Base-by-base conservation (phyloP, 2,113 vertebrate genomes). In the Seriola aureovittata region DNA sequence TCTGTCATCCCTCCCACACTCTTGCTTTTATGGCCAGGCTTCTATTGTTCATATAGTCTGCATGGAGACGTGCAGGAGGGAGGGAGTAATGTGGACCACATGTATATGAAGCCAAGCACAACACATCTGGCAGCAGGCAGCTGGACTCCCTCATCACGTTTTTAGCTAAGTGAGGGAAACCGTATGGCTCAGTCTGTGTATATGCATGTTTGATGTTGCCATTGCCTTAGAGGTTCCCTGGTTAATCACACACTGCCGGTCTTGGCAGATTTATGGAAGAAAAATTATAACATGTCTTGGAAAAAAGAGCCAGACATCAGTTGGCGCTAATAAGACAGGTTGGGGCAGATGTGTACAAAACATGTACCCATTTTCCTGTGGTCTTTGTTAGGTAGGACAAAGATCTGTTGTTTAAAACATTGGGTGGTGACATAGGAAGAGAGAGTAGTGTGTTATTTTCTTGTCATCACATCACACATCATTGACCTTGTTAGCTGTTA, bases 101-200 rank as follows among this genome's bases (percentile, higher is more conserved):
- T 95, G 92, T 85, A 91, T 81, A 86, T 92, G 85, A 89, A 93
- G 77, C 85, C 84, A 82, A 87, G 94, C 92, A 78, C 75, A 81
- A 77, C 89, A 94, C 93, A 95, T 95, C 94, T 94, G 94, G 92
- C 90, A 86, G 86, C 85, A 81, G 86, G 89, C 90, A 91, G 90
- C 90, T 89, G 84, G 77, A 83, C 78, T 85, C 80, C 85, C 69
- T 87, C 88, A 84, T 88, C 72, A 81, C 71, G 71, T 85, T 86
- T 84, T 85, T 19, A 76, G 80, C 87, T 87, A 92, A 94, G 91
- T 87, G 88, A 91, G 87, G 87, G 88, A 88, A 87, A 89, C 77
- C 0, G 89, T 89, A 91, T 71, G 81, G 75, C 81, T 85, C 72
- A 19, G 89, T 88, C 68, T 86, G 85, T 85, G 82, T 89, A 81